A percentile compares a stretch with the other conserved stretches of the same genome.
Conservation (phyloP, 2,888 invertebrate species). For the Eupithecia pulchellata region DNA sequence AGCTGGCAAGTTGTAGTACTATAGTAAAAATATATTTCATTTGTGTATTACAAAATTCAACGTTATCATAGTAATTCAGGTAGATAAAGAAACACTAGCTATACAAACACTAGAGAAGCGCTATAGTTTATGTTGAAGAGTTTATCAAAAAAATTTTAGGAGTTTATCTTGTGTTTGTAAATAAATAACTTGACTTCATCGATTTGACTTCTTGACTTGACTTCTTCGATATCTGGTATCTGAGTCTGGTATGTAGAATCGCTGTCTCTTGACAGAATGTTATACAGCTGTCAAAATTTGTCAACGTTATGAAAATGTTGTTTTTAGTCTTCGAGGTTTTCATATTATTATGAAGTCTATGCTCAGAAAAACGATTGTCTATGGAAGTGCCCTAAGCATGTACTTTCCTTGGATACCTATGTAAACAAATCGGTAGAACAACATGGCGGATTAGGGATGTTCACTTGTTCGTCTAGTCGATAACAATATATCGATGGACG, state of each 20-base stretch:
- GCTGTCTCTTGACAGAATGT: background rate
- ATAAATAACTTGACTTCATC: too few species aligned
- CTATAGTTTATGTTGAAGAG: background rate
- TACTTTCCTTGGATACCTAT: too few species aligned
- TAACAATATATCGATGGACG: too few species aligned
- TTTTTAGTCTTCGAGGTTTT: background rate
- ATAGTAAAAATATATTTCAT: slow-evolving; percentile 23
- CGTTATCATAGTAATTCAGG: background rate
- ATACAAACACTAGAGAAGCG: background rate
- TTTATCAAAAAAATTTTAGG: background rate
- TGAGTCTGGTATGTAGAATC: too few species aligned
- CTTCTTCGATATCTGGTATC: too few species aligned
- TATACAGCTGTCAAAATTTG: background rate
- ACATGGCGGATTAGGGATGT: too few species aligned
- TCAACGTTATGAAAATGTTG: background rate
- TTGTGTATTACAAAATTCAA: background rate
- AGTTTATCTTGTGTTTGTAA: slow-evolving; percentile 7
- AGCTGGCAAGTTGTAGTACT: slow-evolving; percentile 56
- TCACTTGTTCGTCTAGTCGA: too few species aligned
- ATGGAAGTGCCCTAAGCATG: too few species aligned
- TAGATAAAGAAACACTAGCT: background rate
- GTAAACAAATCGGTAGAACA: too few species aligned
- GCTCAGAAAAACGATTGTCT: too few species aligned
- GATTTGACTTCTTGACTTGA: too few species aligned
- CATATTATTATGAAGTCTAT: too few species aligned